A percentile compares a stretch with the other conserved stretches of the same genome.
Conservation (phyloP, 1,140 invertebrate genomes). For the Dryas iulia region DNA sequence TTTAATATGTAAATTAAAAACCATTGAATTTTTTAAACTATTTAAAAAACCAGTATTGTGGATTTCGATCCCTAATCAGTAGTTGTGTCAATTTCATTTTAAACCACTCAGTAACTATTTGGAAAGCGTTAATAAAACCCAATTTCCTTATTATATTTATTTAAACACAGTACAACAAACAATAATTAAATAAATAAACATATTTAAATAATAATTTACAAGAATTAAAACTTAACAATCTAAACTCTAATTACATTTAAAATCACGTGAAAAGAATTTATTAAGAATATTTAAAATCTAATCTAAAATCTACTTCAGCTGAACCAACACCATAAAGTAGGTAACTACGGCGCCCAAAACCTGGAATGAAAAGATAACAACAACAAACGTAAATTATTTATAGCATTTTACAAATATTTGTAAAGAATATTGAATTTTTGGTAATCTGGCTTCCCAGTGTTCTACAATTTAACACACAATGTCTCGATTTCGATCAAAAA, state of each 20-base stretch:
- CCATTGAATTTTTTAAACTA: too few relatives aligned
- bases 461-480: too few relatives aligned
- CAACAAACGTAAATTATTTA: background rate
- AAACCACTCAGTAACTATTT: too few relatives aligned
- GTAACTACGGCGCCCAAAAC: slow-evolving; percentile 92
- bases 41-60: too few relatives aligned
- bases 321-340: slow-evolving; percentile 95
- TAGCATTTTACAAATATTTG: background rate
- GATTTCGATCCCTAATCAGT: too few relatives aligned
- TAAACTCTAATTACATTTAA: background rate
- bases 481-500: background rate
- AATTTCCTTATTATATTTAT: background rate
- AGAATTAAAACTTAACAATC: background rate
- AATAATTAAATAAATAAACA: background rate
- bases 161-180: background rate
- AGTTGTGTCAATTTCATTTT: too few relatives aligned
- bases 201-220: background rate
- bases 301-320: slow-evolving; percentile 86
- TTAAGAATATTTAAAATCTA: background rate
- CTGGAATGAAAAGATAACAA: slow-evolving; percentile 78
- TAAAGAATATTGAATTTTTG: background rate
- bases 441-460: too few relatives aligned
- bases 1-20: too few relatives aligned
- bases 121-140: background rate
- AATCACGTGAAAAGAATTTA: background rate